Base-by-base conservation (phyloP, 2,888 invertebrate genomes). In the Acleris literana region DNA sequence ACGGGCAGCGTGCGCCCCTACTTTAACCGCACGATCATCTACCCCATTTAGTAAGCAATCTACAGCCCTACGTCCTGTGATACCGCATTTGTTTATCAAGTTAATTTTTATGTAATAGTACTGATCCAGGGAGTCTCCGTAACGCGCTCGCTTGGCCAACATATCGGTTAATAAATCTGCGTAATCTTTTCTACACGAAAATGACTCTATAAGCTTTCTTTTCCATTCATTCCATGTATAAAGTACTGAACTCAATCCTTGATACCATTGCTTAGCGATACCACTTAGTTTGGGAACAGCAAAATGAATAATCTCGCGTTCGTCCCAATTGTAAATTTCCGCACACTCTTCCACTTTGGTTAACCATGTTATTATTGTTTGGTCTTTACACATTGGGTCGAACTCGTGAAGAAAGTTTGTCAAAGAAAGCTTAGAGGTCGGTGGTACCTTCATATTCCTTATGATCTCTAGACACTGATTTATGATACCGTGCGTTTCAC, bases 201-300 rank as follows among this genome's bases (percentile, higher is more conserved):
- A 65, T 5, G 46, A 60, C 18, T 65, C 60, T 2, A 59, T 33
- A 7, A 60, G 51, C 29, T 60, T 65, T 13, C 13, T 54, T 49
- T 65, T 65, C 65, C 65, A 65, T 43, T 65, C 60, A n/a, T 43
- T 39, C 60, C 65, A 65, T 4, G 60, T 33, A 46, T 55, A 51
- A 6, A 46, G 17, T 5, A 65, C 5, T 2, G 65, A n/a, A 17
- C 48, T 20, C 33, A 65, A 29, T 2, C 52, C 54, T 29, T 64
- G 58, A 29, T 63, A 63, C 55, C 63, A 63, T 6, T 59, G 16
- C 39, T 70, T 72, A 3, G 75, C 74, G 5, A 68, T 6, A 0
- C 74, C 73, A 18, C 33, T 18, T 9, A 73, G 33, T 58, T 73
- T 73, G 1, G 71, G 72, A 6, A 71, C 2, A 3, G 69, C 39